Base-by-base conservation (phyloP, 2,888 invertebrate genomes). In the Tachina lurida region DNA sequence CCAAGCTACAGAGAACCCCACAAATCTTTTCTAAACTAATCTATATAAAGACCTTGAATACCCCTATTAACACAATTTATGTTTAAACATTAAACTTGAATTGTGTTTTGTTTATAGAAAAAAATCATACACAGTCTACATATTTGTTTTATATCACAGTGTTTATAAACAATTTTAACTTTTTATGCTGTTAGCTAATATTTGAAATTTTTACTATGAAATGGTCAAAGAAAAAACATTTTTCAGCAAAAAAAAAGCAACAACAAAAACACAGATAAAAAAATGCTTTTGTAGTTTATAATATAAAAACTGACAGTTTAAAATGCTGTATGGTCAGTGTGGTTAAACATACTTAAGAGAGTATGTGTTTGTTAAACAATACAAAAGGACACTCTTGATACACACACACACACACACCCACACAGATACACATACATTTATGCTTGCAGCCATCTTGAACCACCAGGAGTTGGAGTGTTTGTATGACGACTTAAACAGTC, bases 271-370 rank as follows among this genome's bases (percentile, higher is more conserved):
- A 31, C 15, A 41, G 56, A 75, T 60, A 74, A 54, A 68, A 22
- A 80, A 80, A 60, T 75, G 60, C 77, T 71, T 73, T 70, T 65
- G 75, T 71, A 76, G n/a, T 56, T 31, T 31, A 79, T 60, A 54
- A 82, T 82, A 82, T 83, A 86, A 79, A 75, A 83, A 80, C 79
- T 86, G 86, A 86, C 83, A 86, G 83, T 45, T 83, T 86, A 83
- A 86, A 86, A 83, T 86, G 73, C 15, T 86, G 39, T 79, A 79
- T 71, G 86, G 79, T 80, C 86, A 86, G 75, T 73, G 79, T 63
- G 86, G 86, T 83, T 76, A 73, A 63, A 60, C 78, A 78, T 67
- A 80, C 68, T 75, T 81, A 10, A 75, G 60, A 68, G 54, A 54
- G 43, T 12, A 22, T 70, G 63, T 75, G 52, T 82, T 31, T 58